Conservation (phyloP, 64 coral and sea anemone genomes). For the Cladopsammia gracilis region DNA sequence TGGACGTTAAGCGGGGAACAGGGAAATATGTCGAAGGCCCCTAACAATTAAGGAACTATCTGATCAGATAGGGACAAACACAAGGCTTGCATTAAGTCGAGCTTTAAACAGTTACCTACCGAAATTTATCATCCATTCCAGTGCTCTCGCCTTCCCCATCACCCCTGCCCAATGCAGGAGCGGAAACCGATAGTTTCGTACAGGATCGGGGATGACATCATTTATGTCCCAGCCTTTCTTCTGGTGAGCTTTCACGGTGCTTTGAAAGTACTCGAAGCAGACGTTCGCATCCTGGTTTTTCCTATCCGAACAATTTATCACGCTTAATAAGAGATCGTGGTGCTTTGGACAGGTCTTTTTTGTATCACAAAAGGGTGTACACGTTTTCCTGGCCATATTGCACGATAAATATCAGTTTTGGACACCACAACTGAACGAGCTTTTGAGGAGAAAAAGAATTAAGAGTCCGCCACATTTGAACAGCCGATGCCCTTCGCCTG, state of each 20-base stretch:
- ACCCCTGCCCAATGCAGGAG: slow-evolving; percentile 61
- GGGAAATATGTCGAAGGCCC: too few species aligned
- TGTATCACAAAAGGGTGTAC: slow-evolving; percentile 46
- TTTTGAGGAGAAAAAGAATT: not conserved
- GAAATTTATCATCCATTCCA: slow-evolving; percentile 66
- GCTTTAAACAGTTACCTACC: not conserved
- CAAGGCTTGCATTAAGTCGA: too few species aligned
- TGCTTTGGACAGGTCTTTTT: slow-evolving; percentile 34
- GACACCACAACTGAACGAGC: not conserved
- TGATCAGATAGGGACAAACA: too few species aligned
- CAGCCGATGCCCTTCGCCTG: not conserved
- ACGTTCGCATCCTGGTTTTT: not conserved
- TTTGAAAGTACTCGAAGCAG: not conserved
- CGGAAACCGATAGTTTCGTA: slow-evolving; percentile 49
- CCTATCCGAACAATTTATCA: slow-evolving; percentile 1
- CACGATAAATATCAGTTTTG: not conserved
- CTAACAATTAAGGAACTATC: too few species aligned
- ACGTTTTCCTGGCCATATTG: slow-evolving; percentile 49
- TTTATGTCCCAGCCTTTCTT: slow-evolving; percentile 69
- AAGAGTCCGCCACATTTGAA: not conserved
- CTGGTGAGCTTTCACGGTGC: not conserved
- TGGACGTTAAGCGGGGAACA: too few species aligned
- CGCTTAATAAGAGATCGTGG: slow-evolving; percentile 36
- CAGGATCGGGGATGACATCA: slow-evolving; percentile 53
- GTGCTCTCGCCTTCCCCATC: slow-evolving; percentile 38